These are phyloP conservation scores for Sinocyclocheilus anshuiensis DNA, from an alignment of 2,113 vertebrate genomes.

Conservation along the genomic window DNA sequence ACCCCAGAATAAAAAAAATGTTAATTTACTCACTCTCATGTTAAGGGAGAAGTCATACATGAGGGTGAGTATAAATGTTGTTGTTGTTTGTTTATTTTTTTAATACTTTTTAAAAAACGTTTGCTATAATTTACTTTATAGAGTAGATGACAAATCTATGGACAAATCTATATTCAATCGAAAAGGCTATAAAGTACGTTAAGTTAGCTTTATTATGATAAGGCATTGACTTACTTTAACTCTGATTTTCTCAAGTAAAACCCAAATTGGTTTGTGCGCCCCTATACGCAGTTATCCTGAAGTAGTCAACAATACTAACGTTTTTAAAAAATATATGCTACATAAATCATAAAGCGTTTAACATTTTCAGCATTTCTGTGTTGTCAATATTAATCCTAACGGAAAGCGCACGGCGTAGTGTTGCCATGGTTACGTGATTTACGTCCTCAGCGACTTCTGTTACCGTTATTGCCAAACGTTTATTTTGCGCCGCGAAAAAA, in stretches of 20 bases:
- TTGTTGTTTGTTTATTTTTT: no score
- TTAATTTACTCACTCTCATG: neutral
- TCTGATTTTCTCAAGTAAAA: neutral
- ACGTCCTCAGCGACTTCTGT: neutral
- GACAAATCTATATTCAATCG: neutral
- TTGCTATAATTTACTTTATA: neutral
- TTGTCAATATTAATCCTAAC: neutral
- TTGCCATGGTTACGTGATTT: neutral
- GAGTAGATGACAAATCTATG: neutral
- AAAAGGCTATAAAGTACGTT: neutral
- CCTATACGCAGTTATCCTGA: neutral
- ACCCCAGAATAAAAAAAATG: neutral
- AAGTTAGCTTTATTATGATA: neutral
- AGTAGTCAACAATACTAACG: neutral
- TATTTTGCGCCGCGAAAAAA: neutral
- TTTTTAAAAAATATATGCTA: neutral
- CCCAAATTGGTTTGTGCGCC: neutral
- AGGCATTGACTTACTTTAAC: neutral
- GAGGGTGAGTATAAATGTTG: no score
- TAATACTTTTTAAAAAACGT: neutral
- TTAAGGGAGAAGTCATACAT: neutral
- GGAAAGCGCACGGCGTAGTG: neutral
- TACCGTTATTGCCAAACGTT: neutral
- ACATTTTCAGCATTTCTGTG: neutral
- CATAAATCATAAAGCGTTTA: neutral